Evolutionary conservation across 2,113 vertebrate species (phyloP).

Genomic region (Heptranchias perlo): DNA sequence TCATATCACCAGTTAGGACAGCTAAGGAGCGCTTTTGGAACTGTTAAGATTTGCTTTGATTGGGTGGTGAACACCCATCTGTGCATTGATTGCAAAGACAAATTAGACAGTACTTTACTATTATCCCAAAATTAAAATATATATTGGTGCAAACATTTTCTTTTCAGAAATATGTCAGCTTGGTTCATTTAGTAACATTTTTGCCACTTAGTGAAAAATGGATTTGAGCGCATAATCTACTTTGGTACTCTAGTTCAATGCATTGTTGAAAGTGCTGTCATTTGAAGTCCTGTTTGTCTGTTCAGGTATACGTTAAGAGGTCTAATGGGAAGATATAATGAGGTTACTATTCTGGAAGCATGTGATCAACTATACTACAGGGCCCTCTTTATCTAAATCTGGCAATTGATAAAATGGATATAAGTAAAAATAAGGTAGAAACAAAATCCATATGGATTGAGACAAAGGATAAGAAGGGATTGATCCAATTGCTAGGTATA

Average conservation of each 20-base stretch:
- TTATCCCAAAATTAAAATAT: not conserved
- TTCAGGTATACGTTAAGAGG: not conserved
- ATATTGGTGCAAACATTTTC: not conserved
- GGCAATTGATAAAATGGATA: too few species aligned
- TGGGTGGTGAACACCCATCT: not conserved
- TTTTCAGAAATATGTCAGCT: not conserved
- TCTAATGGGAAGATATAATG: not conserved
- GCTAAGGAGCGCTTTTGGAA: not conserved
- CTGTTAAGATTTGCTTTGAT: not conserved
- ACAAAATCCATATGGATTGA: too few species aligned
- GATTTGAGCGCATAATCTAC: not conserved
- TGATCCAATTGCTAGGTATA: too few species aligned
- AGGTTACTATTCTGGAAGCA: not conserved
- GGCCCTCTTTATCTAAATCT: not conserved
- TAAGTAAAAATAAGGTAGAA: too few species aligned
- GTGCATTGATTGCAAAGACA: not conserved
- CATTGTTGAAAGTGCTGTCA: not conserved
- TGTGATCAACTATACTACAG: not conserved
- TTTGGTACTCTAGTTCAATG: not conserved
- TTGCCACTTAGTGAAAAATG: not conserved
- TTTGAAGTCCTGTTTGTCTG: constrained; percentile 1
- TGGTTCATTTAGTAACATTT: not conserved
- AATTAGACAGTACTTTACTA: not conserved
- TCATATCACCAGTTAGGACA: not conserved
- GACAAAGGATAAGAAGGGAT: too few species aligned